Evolutionary conservation across 2,113 vertebrate genomes (phyloP), one percentile per base, ranked within the genome.

Genomic region (Pelecanoides urinatrix): DNA sequence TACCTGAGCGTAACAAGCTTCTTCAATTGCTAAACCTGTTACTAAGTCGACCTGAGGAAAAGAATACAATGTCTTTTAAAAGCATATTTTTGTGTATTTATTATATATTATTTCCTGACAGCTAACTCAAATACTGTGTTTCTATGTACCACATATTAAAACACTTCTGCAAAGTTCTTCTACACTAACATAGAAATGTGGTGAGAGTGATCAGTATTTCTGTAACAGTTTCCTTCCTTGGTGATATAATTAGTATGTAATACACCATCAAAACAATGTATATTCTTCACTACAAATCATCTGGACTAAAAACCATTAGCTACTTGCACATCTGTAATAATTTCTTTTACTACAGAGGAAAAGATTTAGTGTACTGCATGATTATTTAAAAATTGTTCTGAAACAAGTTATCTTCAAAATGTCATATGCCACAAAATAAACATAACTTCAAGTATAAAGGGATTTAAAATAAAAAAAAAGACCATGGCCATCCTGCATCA

Each of bases 1-100:
- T 98, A 99, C 99, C 99, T 99, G 99, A 96, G 99, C 99, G 25
- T 99, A 99, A 89, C 99, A 99, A 6, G 99, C 99, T 97, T 99
- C 99, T 98, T 99, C 99, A 97, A 99, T 99, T 34, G 99, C 99
- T 97, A 99, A 97, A 42, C 99, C 99, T 63, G 99, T 99, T 61
- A 99, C 95, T 96, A 99, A 98, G 97, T 99, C 99, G 19, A 99
- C 99, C 99, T 99, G 96, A 80, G 95, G 93, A 96, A 91, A 97
- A 96, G 76, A 97, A 96, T 25, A 90, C 17, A 71, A 30, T 25
- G 47, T 4, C 22, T 86, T 89, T 80, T 34, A 73, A 78, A 73
- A 79, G 7, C 9, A 5, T 36, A 26, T 23, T 53, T 81, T 74
- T 76, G 20, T 53, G 12, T 19, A 36, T 23, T 52, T 66, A 25